A percentile compares a stretch with the other conserved stretches of the same genome.
Conservation (phyloP, 2,888 invertebrate species). For the Drosophila mayaguana region DNA sequence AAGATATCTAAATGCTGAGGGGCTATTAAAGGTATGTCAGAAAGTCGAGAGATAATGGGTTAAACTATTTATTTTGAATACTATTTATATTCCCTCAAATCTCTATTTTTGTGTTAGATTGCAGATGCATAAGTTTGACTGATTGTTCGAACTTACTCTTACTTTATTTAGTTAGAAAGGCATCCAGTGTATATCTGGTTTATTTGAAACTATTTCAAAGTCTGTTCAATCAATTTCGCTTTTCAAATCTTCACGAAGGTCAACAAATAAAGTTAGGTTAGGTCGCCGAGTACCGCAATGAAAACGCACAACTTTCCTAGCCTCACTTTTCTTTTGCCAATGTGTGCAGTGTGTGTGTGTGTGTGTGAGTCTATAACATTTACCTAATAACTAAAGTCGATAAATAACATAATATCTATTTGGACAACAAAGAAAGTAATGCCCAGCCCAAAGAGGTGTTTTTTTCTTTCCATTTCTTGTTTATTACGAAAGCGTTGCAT, state of each 20-base stretch:
- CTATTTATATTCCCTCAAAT: neutral
- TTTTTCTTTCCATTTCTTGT: neutral
- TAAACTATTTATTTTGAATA: neutral
- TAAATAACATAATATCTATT: constrained; percentile 29
- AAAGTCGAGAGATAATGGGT: neutral
- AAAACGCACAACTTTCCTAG: constrained; percentile 7
- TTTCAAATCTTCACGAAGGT: constrained; percentile 10
- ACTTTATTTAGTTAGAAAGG: neutral
- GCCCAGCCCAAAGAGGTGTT: constrained; percentile 22
- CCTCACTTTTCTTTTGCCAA: constrained; percentile 1
- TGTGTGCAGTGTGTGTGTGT: neutral
- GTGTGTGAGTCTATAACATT: constrained; percentile 15
- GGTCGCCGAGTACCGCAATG: neutral
- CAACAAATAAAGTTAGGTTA: constrained; percentile 6
- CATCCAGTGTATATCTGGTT: neutral
- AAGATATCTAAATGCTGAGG: neutral
- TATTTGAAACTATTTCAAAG: neutral
- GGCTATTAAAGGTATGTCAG: neutral
- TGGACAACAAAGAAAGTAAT: constrained; percentile 60
- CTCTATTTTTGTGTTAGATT: neutral
- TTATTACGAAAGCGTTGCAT: constrained; percentile 56
- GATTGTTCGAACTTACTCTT: too few relatives aligned
- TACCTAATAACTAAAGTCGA: constrained; percentile 19
- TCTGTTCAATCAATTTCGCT: neutral
- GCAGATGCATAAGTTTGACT: neutral